Evolutionary conservation across 2,888 invertebrate genomes (phyloP).

Genomic region (Cheilosia urbana): DNA sequence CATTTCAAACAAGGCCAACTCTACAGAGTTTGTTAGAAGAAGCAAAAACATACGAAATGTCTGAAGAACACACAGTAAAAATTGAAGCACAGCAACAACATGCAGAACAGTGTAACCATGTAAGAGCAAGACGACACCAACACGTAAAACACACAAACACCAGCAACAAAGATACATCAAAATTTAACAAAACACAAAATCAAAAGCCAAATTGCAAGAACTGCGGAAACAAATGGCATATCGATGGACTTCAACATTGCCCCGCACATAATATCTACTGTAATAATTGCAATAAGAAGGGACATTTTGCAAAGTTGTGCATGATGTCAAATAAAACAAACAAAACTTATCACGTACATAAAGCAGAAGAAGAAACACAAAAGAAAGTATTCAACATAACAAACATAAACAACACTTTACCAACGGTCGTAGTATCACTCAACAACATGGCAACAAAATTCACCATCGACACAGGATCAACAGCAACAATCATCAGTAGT

Average conservation of each 20-base stretch:
- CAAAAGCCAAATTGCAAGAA: constrained; percentile 12
- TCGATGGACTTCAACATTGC: neutral
- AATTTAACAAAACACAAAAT: neutral
- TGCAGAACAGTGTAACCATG: constrained; percentile 13
- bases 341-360: neutral
- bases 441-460: neutral
- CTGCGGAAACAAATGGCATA: constrained; percentile 12
- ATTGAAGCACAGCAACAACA: constrained; percentile 26
- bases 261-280: neutral
- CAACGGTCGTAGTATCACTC: neutral
- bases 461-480: neutral
- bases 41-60: too few relatives aligned
- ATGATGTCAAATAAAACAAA: neutral
- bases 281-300: neutral
- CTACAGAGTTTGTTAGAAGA: too few relatives aligned
- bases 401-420: neutral
- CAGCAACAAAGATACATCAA: neutral
- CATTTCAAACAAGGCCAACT: too few relatives aligned
- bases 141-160: constrained; percentile 1
- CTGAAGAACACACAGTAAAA: too few relatives aligned
- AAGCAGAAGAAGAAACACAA: neutral
- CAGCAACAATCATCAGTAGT: neutral
- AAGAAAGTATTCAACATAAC: neutral
- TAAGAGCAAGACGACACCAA: constrained; percentile 33
- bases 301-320: neutral